A percentile compares a stretch with the other conserved stretches of the same genome.
These are phyloP conservation scores for Rhimphoctona megacephalus DNA, from an alignment of 2,888 invertebrate genomes.

Conservation along the genomic window DNA sequence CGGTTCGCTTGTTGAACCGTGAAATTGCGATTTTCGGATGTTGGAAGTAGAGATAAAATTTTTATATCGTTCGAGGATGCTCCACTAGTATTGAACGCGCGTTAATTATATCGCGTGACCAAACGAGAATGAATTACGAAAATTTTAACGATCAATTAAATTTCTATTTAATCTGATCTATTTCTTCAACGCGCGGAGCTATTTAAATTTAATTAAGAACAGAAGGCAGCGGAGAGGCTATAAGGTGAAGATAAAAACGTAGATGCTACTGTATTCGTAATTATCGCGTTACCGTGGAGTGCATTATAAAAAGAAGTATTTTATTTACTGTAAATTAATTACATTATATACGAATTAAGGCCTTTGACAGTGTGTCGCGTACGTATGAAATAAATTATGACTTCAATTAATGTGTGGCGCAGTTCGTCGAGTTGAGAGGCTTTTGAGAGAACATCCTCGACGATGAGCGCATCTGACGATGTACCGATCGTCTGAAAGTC, in stretches of 20 bases:
- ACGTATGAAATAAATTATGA: slow-evolving; percentile 76
- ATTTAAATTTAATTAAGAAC: slow-evolving; percentile 1
- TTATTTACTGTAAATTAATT: slow-evolving; percentile 74
- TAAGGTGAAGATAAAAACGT: not conserved
- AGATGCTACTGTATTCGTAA: not conserved
- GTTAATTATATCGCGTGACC: slow-evolving; percentile 4
- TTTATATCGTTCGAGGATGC: slow-evolving; percentile 14
- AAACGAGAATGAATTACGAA: not conserved
- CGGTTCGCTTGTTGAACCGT: slow-evolving; percentile 20
- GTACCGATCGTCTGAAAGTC: slow-evolving; percentile 13
- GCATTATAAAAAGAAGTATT: not conserved
- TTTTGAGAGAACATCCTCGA: slow-evolving; percentile 13
- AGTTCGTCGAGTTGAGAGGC: slow-evolving; percentile 29
- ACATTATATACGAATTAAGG: slow-evolving; percentile 72
- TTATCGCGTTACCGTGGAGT: not conserved
- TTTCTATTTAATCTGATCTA: not conserved
- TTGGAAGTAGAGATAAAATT: slow-evolving; percentile 37
- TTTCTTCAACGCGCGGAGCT: not conserved
- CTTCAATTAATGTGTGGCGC: slow-evolving; percentile 75
- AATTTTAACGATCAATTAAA: not conserved
- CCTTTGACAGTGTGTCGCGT: slow-evolving; percentile 22
- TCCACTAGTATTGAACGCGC: not conserved
- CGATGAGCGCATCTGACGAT: slow-evolving; percentile 19
- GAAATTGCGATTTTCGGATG: slow-evolving; percentile 42
- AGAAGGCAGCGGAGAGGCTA: not conserved